Base-by-base conservation (phyloP, 2,888 invertebrate genomes). In the Strigamia transsilvanica region DNA sequence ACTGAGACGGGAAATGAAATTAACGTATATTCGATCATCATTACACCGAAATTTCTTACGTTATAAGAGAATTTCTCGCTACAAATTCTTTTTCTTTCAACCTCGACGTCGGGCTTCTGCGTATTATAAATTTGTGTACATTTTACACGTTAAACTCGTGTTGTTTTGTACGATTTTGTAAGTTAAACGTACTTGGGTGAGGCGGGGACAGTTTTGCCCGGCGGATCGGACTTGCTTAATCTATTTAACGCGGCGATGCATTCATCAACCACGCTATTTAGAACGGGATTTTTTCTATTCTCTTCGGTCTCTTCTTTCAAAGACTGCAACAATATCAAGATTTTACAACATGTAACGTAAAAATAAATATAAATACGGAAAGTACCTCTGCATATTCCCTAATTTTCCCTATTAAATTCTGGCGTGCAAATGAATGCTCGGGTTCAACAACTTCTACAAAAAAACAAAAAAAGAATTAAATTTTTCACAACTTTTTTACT, bases 1-100 rank as follows among this genome's bases (percentile, higher is more conserved):
- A 0, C 89, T 89, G 86, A 51, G 87, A 87, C 82, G 18, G 9
- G 27, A 10, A 38, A 6, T 38, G 10, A 38, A 38, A 38, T 38
- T 6, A 38, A 10, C 38, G 10, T 9, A 38, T 38, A 18, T 56
- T 18, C n/a, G 51, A n/a, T n/a, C 3, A 56, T 18, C n/a, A 46
- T 27, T 27, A 27, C 27, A n/a, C 18, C 13, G n/a, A 2, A 27
- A 27, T 73, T 32, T 32, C 73, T 32, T 27, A 73, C 73, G 73
- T 73, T 73, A 73, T 6, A 73, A 73, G 12, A 27, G 73, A 73
- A 13, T 73, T 32, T 27, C 73, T 73, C 9, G 73, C 73, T 27
- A 32, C n/a, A 73, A 73, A 73, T 73, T 73, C 27, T 13, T 73
- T 73, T 12, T 73, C 73, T 73, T 27, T 73, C 73, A 73, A 56